A percentile compares a stretch with the other conserved stretches of the same genome.
These are phyloP conservation scores for Macrosiphum euphorbiae DNA, from an alignment of 2,888 invertebrate species.

Conservation along the genomic window DNA sequence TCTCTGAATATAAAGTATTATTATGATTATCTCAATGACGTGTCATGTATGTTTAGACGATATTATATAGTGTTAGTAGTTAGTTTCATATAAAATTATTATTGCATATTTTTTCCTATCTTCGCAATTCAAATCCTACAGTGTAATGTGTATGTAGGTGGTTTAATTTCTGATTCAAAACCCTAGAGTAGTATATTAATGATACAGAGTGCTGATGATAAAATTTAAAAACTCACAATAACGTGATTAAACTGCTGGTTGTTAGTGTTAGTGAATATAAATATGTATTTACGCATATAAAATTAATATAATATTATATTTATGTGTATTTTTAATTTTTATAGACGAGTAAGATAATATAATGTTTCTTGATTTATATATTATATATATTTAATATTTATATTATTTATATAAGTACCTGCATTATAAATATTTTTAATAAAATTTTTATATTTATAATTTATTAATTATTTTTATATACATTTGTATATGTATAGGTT, in stretches of 20 bases:
- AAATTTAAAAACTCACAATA: not conserved
- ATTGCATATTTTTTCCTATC: not conserved
- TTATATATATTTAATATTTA: too few relatives aligned
- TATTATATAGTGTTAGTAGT: not conserved
- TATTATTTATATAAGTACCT: too few relatives aligned
- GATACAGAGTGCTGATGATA: not conserved
- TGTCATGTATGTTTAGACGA: not conserved
- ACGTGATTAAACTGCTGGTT: not conserved
- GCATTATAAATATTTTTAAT: too few relatives aligned
- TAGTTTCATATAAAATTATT: not conserved
- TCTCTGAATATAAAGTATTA: not conserved
- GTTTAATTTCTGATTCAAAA: not conserved
- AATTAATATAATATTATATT: too few relatives aligned
- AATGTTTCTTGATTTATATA: too few relatives aligned
- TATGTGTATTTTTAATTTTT: too few relatives aligned
- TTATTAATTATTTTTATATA: not conserved
- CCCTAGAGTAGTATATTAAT: not conserved
- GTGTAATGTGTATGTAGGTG: not conserved
- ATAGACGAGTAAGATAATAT: too few relatives aligned
- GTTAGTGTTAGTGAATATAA: not conserved
- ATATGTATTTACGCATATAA: not conserved
- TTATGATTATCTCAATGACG: not conserved
- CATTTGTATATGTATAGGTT: too few relatives aligned
- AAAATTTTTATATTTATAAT: too few relatives aligned
- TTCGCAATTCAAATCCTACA: not conserved